Percentiles rank a stretch among this genome's conserved stretches.
Evolutionary conservation across 2,888 invertebrate genomes (phyloP).

Genomic region (Platycheirus albimanus): DNA sequence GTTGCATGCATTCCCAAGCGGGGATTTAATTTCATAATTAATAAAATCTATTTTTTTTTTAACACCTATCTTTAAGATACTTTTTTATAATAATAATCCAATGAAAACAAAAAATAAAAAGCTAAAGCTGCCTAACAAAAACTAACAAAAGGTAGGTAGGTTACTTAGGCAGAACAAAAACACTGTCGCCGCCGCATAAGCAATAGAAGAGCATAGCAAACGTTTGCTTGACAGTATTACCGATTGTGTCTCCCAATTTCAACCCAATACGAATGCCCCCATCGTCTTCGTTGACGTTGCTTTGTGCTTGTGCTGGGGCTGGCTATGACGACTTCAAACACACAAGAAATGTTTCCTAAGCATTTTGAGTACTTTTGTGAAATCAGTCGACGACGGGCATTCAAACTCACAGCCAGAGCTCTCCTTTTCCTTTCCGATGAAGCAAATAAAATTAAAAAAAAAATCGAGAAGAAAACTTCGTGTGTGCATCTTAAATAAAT

Average conservation of each 20-base stretch:
- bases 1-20: too few relatives aligned
- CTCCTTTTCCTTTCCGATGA: slow-evolving; percentile 55
- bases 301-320: too few relatives aligned
- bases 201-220: slow-evolving; percentile 56
- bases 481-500: slow-evolving; percentile 32
- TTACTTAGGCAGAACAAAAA: slow-evolving; percentile 7
- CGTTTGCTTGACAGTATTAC: too few relatives aligned
- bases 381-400: slow-evolving; percentile 72
- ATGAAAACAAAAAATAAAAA: too few relatives aligned
- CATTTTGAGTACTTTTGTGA: slow-evolving; percentile 67
- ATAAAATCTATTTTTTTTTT: too few relatives aligned
- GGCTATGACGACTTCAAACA: slow-evolving; percentile 11
- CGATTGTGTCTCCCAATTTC: too few relatives aligned
- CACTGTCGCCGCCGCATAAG: too few relatives aligned
- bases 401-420: slow-evolving; percentile 67
- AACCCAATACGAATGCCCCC: too few relatives aligned
- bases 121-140: too few relatives aligned
- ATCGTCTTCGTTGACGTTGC: background rate
- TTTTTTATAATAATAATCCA: too few relatives aligned
- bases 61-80: too few relatives aligned
- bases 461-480: slow-evolving; percentile 12
- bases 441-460: slow-evolving; percentile 44
- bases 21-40: too few relatives aligned
- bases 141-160: background rate
- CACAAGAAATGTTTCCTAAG: slow-evolving; percentile 56